phyloP scores from a whole-genome alignment of 1,140 invertebrate species.

The Drosophila orena region DNA sequence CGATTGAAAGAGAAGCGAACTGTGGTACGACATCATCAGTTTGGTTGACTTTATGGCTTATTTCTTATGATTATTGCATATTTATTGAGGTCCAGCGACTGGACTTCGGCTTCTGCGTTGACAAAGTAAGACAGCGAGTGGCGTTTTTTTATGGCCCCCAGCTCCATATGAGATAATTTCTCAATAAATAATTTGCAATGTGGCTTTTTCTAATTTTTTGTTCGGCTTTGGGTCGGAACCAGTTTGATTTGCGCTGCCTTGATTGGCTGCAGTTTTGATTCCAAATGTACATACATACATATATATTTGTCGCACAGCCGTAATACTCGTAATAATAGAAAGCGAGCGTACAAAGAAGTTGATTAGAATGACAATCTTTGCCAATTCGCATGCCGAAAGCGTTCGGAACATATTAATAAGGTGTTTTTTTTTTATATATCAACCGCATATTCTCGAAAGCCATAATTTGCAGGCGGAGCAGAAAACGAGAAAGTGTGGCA shows the following conservation, averaged over 20 bases:
- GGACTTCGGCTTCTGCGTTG: constrained; percentile 27
- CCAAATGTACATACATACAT: too few species aligned
- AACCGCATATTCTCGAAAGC: constrained; percentile 6
- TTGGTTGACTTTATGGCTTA: constrained; percentile 52
- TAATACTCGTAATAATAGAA: constrained; percentile 21
- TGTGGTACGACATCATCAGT: constrained; percentile 10
- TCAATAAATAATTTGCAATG: constrained; percentile 68
- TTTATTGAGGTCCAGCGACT: constrained; percentile 49
- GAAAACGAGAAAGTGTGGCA: constrained; percentile 33
- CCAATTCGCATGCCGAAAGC: constrained; percentile 37
- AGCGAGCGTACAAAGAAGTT: constrained; percentile 43
- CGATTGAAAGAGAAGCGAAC: not conserved
- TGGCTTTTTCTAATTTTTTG: constrained; percentile 19
- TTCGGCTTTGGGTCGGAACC: constrained; percentile 41
- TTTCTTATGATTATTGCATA: constrained; percentile 67
- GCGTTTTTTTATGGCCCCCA: constrained; percentile 42
- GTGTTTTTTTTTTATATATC: constrained; percentile 1
- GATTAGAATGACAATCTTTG: constrained; percentile 65
- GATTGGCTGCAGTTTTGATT: constrained; percentile 50
- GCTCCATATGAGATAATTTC: constrained; percentile 60
- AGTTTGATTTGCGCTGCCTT: constrained; percentile 57
- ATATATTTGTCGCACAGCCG: constrained; percentile 8
- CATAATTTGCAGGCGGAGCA: constrained; percentile 20
- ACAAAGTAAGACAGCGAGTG: constrained; percentile 22
- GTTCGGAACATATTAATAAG: constrained; percentile 9